Base-by-base conservation (phyloP, 2,113 vertebrate genomes). In the Nyctibius bracteatus region DNA sequence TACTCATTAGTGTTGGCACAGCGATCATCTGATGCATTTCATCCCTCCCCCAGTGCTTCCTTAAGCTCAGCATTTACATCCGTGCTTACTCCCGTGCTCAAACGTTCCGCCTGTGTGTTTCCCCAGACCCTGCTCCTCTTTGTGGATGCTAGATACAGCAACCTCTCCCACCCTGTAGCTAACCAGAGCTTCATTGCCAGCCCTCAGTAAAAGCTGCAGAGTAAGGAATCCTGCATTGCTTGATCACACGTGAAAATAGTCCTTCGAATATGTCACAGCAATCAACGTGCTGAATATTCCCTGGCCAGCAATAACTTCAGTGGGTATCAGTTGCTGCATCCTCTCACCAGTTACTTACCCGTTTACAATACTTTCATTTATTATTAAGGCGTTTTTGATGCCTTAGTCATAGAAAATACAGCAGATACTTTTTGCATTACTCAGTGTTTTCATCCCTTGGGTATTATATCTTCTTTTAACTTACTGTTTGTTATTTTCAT, bases 401-500 rank as follows among this genome's bases (percentile, higher is more conserved):
- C 80, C 85, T 97, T 89, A 94, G 94, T 94, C 74, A 87, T 49
- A 68, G 49, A 49, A 47, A 95, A 88, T 52, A n/a, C 67, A 46
- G 54, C 54, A 84, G 88, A 92, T 54, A 30, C 61, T 75, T 72
- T 37, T 52, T 55, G 80, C n/a, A 63, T 92, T 84, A 68, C 92
- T 81, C 90, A 83, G n/a, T 86, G 55, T 95, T 90, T 96, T 94
- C 92, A 92, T 97, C 96, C 94, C 85, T 39, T 44, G 88, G 70
- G 91, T 63, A 14, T 87, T 96, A 12, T 80, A 81, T 95, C 95
- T 88, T 92, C 68, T 93, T 81, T 96, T 97, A 86, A 95, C 97
- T 96, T 92, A 62, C 28, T 96, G 92, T 95, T 97, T 97, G 86
- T 97, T 98, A 37, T 97, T 98, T 97, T 94, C 78, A 44, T 70